Evolutionary conservation across 2,888 invertebrate genomes (phyloP).

Genomic region (Sphaeridia pumilis): DNA sequence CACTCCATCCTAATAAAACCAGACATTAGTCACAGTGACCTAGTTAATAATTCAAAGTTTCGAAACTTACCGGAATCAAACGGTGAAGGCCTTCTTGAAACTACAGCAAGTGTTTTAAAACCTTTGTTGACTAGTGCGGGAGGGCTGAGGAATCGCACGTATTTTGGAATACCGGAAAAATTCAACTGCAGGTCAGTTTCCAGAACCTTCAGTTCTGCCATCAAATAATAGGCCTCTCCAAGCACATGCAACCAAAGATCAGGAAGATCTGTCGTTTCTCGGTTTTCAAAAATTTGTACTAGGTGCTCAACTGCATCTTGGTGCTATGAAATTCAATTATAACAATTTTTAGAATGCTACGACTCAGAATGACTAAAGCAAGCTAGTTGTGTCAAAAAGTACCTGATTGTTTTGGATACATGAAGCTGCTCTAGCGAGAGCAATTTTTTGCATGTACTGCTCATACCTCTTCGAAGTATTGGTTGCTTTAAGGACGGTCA

Average conservation of each 20-base stretch:
- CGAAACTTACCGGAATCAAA: constrained; percentile 1
- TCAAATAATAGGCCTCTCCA: constrained; percentile 9
- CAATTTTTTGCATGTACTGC: background rate
- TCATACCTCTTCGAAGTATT: background rate
- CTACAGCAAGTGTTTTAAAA: constrained; percentile 8
- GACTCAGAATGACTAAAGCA: background rate
- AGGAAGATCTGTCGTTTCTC: background rate
- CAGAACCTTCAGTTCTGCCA: constrained; percentile 7
- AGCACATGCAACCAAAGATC: constrained; percentile 6
- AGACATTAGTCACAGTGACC: too few relatives aligned
- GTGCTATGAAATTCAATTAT: constrained; percentile 1
- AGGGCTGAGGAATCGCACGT: constrained; percentile 8
- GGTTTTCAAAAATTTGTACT: constrained; percentile 3
- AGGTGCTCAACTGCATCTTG: constrained; percentile 5
- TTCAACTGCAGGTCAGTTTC: constrained; percentile 3
- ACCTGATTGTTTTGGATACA: too few relatives aligned
- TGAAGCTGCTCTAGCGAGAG: background rate
- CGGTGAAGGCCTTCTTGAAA: constrained; percentile 6
- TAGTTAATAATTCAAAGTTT: too few relatives aligned
- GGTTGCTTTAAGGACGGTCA: background rate
- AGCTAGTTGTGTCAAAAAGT: background rate
- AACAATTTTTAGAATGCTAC: background rate
- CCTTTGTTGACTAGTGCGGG: constrained; percentile 11
- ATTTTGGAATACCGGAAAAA: constrained; percentile 3
- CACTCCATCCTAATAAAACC: constrained; percentile 5